Evolutionary conservation across 2,797 vertebrate genomes (phyloP).

Genomic region (Poecilia wingei): DNA sequence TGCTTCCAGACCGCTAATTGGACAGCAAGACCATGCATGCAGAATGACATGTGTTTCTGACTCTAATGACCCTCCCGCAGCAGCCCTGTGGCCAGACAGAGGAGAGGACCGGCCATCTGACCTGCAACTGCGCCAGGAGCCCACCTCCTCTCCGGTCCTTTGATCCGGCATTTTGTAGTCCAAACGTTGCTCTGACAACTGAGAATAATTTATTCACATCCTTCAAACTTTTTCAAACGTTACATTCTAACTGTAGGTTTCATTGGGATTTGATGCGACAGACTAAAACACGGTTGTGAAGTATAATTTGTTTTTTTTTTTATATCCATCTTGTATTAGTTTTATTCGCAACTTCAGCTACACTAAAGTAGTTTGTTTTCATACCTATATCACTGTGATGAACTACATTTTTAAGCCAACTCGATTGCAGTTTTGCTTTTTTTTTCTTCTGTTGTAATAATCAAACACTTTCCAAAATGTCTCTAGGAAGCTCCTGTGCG

Average conservation of each 20-base stretch:
- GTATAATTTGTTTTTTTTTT: not conserved
- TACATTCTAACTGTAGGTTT: not conserved
- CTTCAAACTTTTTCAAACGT: not conserved
- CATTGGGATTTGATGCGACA: not conserved
- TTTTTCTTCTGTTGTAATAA: not conserved
- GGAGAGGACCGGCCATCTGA: constrained; percentile 54
- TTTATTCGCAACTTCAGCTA: not conserved
- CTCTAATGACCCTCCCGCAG: constrained; percentile 73
- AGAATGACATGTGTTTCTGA: constrained; percentile 73
- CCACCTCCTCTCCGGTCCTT: constrained; percentile 53
- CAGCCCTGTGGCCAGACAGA: constrained; percentile 44
- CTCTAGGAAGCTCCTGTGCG: not conserved
- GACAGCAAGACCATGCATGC: constrained; percentile 59
- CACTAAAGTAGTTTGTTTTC: not conserved
- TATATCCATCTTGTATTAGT: not conserved
- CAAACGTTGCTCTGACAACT: constrained; percentile 33
- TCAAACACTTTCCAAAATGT: not conserved
- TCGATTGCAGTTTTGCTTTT: not conserved
- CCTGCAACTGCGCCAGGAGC: constrained; percentile 59
- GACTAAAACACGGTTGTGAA: not conserved
- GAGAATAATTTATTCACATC: not conserved
- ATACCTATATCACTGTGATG: not conserved
- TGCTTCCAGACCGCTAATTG: constrained; percentile 71
- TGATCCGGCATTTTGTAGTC: constrained; percentile 72
- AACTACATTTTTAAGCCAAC: not conserved